Conservation (phyloP, 1,140 invertebrate genomes). For the Phocides pigmalion region DNA sequence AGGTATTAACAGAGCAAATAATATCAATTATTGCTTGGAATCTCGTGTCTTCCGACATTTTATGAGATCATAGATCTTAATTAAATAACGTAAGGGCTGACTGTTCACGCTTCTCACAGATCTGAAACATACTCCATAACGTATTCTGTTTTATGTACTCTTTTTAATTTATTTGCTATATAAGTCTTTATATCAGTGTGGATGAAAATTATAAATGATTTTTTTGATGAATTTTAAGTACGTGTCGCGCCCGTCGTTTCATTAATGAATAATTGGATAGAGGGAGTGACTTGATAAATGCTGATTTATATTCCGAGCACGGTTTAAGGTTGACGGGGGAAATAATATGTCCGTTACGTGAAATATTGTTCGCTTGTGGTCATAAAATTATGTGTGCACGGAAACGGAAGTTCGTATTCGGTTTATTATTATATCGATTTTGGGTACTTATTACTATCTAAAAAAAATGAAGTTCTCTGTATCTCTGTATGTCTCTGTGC, state of each 20-base stretch:
- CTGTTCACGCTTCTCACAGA: no score
- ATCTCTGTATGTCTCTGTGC: no score
- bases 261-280: slow-evolving; percentile 17
- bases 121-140: no score
- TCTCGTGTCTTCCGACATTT: no score
- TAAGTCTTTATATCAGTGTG: no score
- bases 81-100: no score
- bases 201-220: not conserved
- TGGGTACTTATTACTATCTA: not conserved
- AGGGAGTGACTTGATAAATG: slow-evolving; percentile 10
- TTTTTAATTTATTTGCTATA: no score
- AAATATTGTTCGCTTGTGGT: slow-evolving; percentile 11
- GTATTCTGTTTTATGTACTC: no score
- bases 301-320: slow-evolving; percentile 24
- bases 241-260: not conserved
- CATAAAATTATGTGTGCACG: slow-evolving; percentile 3
- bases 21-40: no score
- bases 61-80: no score
- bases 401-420: slow-evolving; percentile 3
- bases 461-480: no score
- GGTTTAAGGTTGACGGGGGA: slow-evolving; percentile 25
- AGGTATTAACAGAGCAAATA: no score
- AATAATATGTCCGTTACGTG: slow-evolving; percentile 19
- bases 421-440: not conserved
- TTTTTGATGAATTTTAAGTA: slow-evolving; percentile 13